These are phyloP conservation scores for Hypsibius dujardini DNA, from an alignment of 1,140 invertebrate genomes.

Conservation along the genomic window DNA sequence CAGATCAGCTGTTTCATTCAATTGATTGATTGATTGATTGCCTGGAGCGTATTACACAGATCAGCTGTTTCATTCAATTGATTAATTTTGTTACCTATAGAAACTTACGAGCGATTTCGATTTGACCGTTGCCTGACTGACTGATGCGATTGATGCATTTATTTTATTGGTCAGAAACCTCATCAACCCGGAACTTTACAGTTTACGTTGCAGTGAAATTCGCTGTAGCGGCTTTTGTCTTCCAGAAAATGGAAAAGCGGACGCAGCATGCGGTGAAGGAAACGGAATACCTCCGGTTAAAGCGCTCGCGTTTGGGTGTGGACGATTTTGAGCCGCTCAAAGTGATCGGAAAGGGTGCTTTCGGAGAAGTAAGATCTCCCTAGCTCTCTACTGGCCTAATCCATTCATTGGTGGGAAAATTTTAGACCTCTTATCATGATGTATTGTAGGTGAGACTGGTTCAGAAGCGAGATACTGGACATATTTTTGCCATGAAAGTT, in stretches of 20 bases:
- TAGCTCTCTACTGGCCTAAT: not conserved
- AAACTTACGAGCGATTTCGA: too few species aligned
- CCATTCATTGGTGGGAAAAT: not conserved
- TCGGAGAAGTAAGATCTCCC: constrained; percentile 58
- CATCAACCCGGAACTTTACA: too few species aligned
- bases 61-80: too few species aligned
- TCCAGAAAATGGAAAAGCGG: constrained; percentile 43
- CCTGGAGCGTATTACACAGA: too few species aligned
- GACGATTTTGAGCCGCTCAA: constrained; percentile 97
- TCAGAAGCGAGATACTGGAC: constrained; percentile 98
- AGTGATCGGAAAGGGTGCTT: constrained; percentile 90
- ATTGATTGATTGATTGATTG: too few species aligned
- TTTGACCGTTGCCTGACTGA: too few species aligned
- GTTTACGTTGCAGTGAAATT: too few species aligned
- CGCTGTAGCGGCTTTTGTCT: not conserved
- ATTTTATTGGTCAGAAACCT: too few species aligned
- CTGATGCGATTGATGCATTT: too few species aligned
- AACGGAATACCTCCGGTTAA: constrained; percentile 88
- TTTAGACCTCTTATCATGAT: constrained; percentile 16
- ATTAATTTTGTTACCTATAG: too few species aligned
- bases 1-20: too few species aligned
- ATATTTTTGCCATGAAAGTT: constrained; percentile 99
- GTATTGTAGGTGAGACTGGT: constrained; percentile 65
- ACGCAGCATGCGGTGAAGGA: constrained; percentile 91
- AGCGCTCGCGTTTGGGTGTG: constrained; percentile 81